These are phyloP conservation scores for Neocloeon triangulifer DNA, from an alignment of 1,140 invertebrate species.

Conservation along the genomic window DNA sequence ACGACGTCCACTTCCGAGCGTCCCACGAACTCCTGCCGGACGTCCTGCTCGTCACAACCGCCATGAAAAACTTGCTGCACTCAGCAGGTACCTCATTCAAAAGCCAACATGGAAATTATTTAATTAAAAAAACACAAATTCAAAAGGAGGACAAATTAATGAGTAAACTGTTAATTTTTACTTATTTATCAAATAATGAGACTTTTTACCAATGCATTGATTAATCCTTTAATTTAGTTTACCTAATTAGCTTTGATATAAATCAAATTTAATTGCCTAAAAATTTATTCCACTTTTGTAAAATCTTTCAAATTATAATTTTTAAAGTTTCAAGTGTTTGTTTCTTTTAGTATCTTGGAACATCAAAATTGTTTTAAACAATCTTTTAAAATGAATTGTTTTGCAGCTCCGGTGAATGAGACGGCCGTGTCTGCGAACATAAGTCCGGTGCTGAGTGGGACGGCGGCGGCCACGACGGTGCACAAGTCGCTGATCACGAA, in stretches of 20 bases:
- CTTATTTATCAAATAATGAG: too few species aligned
- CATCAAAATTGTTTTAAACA: background rate
- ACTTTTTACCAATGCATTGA: too few species aligned
- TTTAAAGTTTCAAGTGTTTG: too few species aligned
- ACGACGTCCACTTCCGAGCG: constrained; percentile 65
- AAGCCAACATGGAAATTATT: background rate
- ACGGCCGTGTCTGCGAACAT: background rate
- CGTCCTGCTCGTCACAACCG: constrained; percentile 71
- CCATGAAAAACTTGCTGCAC: constrained; percentile 64
- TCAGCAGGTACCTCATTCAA: constrained; percentile 18
- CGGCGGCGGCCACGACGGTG: constrained; percentile 42
- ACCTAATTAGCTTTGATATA: too few species aligned
- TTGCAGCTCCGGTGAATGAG: too few species aligned
- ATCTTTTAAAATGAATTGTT: too few species aligned
- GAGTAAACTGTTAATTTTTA: background rate
- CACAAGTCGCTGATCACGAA: constrained; percentile 92
- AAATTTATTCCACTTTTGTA: too few species aligned
- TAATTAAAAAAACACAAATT: too few species aligned
- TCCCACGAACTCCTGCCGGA: constrained; percentile 71
- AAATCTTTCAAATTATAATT: too few species aligned
- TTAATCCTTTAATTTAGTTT: too few species aligned
- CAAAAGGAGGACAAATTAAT: too few species aligned
- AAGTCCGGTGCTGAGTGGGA: background rate
- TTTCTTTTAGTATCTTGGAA: background rate
- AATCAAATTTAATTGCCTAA: too few species aligned